Percentiles rank a stretch among this genome's conserved stretches.
These are phyloP conservation scores for Hedya salicella DNA, from an alignment of 2,888 invertebrate genomes.

Conservation along the genomic window DNA sequence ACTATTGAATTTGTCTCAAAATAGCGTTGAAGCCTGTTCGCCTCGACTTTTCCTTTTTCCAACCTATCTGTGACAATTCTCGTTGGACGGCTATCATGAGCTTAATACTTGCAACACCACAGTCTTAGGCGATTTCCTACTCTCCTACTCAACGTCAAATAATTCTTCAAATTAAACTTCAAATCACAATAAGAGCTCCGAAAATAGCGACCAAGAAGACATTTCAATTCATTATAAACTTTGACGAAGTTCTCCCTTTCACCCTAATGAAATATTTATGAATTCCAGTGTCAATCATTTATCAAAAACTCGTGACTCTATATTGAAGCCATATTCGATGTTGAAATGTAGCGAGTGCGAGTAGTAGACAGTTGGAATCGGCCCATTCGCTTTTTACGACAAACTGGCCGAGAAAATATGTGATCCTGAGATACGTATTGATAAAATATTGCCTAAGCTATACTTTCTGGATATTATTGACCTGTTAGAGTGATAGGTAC, in stretches of 20 bases:
- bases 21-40: neutral
- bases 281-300: slow-evolving; percentile 35
- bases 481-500: too few species aligned
- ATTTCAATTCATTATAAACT: slow-evolving; percentile 32
- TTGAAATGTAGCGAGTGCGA: slow-evolving; percentile 9
- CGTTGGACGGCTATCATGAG: neutral
- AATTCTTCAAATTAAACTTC: slow-evolving; percentile 17
- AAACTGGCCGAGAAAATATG: neutral
- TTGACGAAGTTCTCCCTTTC: slow-evolving; percentile 28
- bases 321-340: slow-evolving; percentile 6
- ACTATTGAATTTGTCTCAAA: neutral
- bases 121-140: neutral
- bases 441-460: too few species aligned
- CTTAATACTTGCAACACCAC: neutral
- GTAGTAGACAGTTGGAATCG: neutral
- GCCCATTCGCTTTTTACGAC: neutral
- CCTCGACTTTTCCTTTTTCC: neutral
- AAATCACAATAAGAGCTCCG: slow-evolving; percentile 13
- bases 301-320: slow-evolving; percentile 3
- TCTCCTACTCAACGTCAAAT: neutral
- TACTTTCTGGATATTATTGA: too few species aligned
- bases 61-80: neutral
- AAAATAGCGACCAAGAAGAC: slow-evolving; percentile 20
- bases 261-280: slow-evolving; percentile 32
- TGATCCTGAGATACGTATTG: neutral